phyloP scores from a whole-genome alignment of 2,113 vertebrate genomes.

The Eptatretus burgeri region DNA sequence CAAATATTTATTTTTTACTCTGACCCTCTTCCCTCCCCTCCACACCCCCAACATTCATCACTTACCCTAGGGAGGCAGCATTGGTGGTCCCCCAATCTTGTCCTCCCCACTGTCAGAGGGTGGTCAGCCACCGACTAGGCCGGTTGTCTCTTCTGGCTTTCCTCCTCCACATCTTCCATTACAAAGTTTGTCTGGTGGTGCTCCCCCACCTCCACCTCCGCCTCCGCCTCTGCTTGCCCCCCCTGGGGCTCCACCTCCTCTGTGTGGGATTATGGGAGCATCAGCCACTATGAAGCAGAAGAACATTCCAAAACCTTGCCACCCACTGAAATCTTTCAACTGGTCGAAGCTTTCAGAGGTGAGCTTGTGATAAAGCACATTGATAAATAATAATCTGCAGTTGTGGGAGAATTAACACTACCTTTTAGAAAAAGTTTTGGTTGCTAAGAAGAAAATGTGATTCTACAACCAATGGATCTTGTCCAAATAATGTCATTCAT shows the following conservation, averaged over 20 bases:
- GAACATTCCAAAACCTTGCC: constrained; percentile 57
- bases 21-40: no score
- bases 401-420: not conserved
- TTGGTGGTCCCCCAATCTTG: constrained; percentile 26
- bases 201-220: constrained; percentile 20
- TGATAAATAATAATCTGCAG: not conserved
- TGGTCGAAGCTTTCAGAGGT: constrained; percentile 87
- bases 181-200: constrained; percentile 17
- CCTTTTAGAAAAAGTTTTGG: not conserved
- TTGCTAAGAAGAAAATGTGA: not conserved
- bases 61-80: constrained; percentile 22
- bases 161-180: constrained; percentile 17
- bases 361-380: constrained; percentile 11
- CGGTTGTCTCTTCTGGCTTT: constrained; percentile 18
- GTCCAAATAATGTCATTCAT: no score
- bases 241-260: constrained; percentile 36
- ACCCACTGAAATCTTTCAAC: constrained; percentile 91
- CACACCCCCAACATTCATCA: no score
- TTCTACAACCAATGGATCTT: no score
- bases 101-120: constrained; percentile 19
- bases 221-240: constrained; percentile 45
- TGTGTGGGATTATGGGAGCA: constrained; percentile 22
- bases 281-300: constrained; percentile 33
- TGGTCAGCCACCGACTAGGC: constrained; percentile 18
- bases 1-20: no score